Conservation (phyloP, 1,140 invertebrate species). For the Sitophilus oryzae region DNA sequence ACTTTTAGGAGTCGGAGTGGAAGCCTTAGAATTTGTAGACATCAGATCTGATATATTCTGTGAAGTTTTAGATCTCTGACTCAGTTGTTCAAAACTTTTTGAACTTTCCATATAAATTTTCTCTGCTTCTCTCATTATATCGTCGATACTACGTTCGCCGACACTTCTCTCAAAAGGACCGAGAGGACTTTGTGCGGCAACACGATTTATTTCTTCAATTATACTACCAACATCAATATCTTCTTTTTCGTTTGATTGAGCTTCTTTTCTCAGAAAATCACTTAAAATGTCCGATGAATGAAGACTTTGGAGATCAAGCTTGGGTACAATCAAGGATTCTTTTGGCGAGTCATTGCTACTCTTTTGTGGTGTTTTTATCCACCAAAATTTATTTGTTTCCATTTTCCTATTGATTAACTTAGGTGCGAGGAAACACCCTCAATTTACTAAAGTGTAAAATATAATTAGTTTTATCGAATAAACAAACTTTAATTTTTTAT, state of each 20-base stretch:
- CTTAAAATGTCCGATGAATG: slow-evolving; percentile 33
- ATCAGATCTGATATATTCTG: slow-evolving; percentile 38
- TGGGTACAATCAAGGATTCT: slow-evolving; percentile 16
- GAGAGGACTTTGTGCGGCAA: slow-evolving; percentile 42
- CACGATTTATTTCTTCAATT: slow-evolving; percentile 42
- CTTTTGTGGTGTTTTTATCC: slow-evolving; percentile 33
- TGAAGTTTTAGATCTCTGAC: slow-evolving; percentile 38
- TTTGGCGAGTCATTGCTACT: slow-evolving; percentile 16
- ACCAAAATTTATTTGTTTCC: slow-evolving; percentile 40
- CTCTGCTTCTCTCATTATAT: slow-evolving; percentile 42
- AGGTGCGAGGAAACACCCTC: slow-evolving; percentile 5
- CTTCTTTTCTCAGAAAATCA: slow-evolving; percentile 39
- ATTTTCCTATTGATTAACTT: slow-evolving; percentile 35
- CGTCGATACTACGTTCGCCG: slow-evolving; percentile 39
- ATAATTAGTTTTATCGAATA: slow-evolving; percentile 20
- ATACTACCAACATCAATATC: slow-evolving; percentile 43
- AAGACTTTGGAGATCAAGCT: slow-evolving; percentile 25
- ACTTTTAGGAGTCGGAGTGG: slow-evolving; percentile 41
- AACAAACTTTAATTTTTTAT: slow-evolving; percentile 12
- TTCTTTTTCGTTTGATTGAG: slow-evolving; percentile 23
- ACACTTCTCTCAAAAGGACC: slow-evolving; percentile 33
- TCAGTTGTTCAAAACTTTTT: slow-evolving; percentile 44
- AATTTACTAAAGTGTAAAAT: background rate
- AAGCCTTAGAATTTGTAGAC: slow-evolving; percentile 30
- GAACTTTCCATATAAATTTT: slow-evolving; percentile 43